Conservation (phyloP, 2,888 invertebrate genomes). For the Drosophila peninsularis region DNA sequence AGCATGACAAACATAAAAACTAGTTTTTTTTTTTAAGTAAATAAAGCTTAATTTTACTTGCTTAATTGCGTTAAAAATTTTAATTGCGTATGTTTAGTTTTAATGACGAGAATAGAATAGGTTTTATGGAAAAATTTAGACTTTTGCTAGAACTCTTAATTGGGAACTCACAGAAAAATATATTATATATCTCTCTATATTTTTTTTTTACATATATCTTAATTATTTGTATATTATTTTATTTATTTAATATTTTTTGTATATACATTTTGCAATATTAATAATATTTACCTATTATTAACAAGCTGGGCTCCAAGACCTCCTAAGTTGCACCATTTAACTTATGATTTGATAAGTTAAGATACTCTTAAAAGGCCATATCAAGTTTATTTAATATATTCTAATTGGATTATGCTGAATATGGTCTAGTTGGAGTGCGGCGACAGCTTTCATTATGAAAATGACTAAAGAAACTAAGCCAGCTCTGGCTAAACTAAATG, state of each 20-base stretch:
- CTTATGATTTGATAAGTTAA: slow-evolving; percentile 5
- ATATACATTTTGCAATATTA: no score
- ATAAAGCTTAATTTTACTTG: not conserved
- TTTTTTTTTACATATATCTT: no score
- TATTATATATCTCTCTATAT: no score
- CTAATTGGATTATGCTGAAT: slow-evolving; percentile 6
- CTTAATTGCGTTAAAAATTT: not conserved
- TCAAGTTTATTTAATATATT: slow-evolving; percentile 4
- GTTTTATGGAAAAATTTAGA: not conserved
- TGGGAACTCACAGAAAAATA: not conserved
- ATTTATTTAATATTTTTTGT: not conserved
- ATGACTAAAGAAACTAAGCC: not conserved
- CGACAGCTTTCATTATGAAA: slow-evolving; percentile 8
- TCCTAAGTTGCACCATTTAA: slow-evolving; percentile 1
- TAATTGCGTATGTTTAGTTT: not conserved
- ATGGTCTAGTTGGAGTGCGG: not conserved
- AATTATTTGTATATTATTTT: no score
- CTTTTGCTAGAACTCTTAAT: not conserved
- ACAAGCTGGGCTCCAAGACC: not conserved
- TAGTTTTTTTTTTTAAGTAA: not conserved
- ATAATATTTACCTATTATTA: not conserved
- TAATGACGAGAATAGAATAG: not conserved
- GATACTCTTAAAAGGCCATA: not conserved
- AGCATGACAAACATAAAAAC: no score
- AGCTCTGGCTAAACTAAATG: not conserved